Percentiles rank a stretch among this genome's conserved stretches.
phyloP scores from a whole-genome alignment of 2,113 vertebrate genomes.

The Mungos mungo region DNA sequence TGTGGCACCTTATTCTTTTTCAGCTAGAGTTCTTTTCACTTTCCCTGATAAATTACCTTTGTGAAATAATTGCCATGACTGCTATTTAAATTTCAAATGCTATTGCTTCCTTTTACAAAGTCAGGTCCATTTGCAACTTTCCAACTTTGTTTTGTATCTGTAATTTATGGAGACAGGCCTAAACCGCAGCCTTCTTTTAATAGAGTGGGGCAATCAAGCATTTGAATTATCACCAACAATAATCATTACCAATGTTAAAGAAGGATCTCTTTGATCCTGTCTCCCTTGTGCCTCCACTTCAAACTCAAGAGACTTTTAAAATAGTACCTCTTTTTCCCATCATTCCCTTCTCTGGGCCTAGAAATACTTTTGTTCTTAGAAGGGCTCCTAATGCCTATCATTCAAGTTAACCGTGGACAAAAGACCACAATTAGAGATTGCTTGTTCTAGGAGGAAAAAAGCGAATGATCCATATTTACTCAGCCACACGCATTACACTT shows the following conservation, averaged over 20 bases:
- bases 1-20: slow-evolving; percentile 33
- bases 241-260: slow-evolving; percentile 6
- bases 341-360: neutral
- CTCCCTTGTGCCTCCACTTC: neutral
- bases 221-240: slow-evolving; percentile 49
- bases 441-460: neutral
- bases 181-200: slow-evolving; percentile 16
- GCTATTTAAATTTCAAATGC: slow-evolving; percentile 56
- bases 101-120: slow-evolving; percentile 21
- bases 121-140: slow-evolving; percentile 21
- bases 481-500: neutral
- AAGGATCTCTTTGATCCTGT: slow-evolving; percentile 23
- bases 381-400: neutral
- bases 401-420: neutral
- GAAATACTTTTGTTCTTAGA: slow-evolving; percentile 3
- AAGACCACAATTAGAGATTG: neutral
- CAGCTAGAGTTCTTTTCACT: slow-evolving; percentile 30
- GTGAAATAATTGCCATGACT: slow-evolving; percentile 46
- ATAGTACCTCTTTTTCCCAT: neutral
- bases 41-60: slow-evolving; percentile 48
- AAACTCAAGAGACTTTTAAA: neutral
- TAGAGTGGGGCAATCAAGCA: neutral
- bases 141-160: neutral
- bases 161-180: slow-evolving; percentile 34
- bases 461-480: neutral